These are phyloP conservation scores for Thaleichthys pacificus DNA, from an alignment of 2,797 vertebrate species.

Conservation along the genomic window DNA sequence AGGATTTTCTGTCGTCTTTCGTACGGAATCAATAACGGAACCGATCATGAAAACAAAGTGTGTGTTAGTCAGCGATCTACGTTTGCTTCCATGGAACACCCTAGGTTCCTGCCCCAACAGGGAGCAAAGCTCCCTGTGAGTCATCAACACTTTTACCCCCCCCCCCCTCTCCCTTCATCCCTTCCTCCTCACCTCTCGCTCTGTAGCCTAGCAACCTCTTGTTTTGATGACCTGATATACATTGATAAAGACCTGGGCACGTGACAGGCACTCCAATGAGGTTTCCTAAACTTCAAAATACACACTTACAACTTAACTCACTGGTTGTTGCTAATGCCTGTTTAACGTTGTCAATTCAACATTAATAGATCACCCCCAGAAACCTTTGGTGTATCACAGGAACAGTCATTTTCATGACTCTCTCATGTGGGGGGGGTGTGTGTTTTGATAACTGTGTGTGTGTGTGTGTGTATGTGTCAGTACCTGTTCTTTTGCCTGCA, in stretches of 20 bases:
- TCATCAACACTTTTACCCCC: not conserved
- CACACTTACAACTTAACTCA: no score
- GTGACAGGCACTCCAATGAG: no score
- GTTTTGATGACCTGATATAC: not conserved
- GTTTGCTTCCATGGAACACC: no score
- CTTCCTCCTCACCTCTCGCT: not conserved
- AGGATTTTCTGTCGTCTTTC: no score
- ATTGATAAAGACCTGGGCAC: not conserved
- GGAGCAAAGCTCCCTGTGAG: not conserved
- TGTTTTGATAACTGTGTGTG: not conserved
- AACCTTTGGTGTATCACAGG: no score
- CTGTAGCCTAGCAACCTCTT: not conserved
- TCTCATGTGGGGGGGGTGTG: not conserved
- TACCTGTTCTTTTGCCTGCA: conserved; percentile 40
- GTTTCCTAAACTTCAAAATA: no score
- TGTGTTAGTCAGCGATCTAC: no score
- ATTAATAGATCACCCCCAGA: not conserved
- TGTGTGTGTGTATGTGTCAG: conserved; percentile 12
- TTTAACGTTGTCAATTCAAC: not conserved
- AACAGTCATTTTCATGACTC: no score
- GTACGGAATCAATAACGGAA: no score
- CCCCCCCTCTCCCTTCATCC: not conserved
- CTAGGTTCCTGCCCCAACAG: not conserved
- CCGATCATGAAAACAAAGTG: no score
- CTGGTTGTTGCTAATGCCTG: not conserved